Evolutionary conservation across 1,140 invertebrate species (phyloP), one percentile per base, ranked within the genome.

Genomic region (Aricia agestis): DNA sequence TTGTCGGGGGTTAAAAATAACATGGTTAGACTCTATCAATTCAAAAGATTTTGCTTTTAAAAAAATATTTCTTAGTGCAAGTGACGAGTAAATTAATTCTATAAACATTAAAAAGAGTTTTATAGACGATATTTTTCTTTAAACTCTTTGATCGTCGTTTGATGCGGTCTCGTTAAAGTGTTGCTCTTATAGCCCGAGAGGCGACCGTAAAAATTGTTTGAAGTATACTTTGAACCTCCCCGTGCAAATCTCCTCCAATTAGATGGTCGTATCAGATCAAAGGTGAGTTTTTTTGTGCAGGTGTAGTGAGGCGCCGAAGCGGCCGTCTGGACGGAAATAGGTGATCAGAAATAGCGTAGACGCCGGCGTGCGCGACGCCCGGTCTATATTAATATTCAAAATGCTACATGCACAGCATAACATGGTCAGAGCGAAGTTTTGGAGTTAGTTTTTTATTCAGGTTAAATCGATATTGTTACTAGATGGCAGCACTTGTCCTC

Each of bases 301-400:
- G 78, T 82, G 80, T 81, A 77, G 76, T 76, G 70, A 74, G 76
- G 75, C 81, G 79, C 79, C 79, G 77, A 74, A 68, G 42, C 67
- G 63, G 74, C 71, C 78, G 86, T 86, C 86, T 88, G 86, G 83
- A 73, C 78, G 58, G 76, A 80, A 88, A 85, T 88, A 88, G 78
- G 67, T 61, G 74, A 68, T 73, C 82, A 66, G 76, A 85, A 86
- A 87, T 87, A 87, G 78, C 83, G 73, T 80, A 87, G 86, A 86
- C 86, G 78, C 76, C 77, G 78, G 76, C 80, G 76, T 63, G 68
- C 76, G 65, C 72, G 73, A 57, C 67, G 71, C 70, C 76, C 79
- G 77, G 79, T 76, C 81, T 83, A 79, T 85, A 86, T 86, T 86
- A 83, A 87, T 86, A 86, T 78, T 77, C 75, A 74, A 82, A 80